phyloP scores from a whole-genome alignment of 92 coral and sea anemone species.

The Diadumene lineata region DNA sequence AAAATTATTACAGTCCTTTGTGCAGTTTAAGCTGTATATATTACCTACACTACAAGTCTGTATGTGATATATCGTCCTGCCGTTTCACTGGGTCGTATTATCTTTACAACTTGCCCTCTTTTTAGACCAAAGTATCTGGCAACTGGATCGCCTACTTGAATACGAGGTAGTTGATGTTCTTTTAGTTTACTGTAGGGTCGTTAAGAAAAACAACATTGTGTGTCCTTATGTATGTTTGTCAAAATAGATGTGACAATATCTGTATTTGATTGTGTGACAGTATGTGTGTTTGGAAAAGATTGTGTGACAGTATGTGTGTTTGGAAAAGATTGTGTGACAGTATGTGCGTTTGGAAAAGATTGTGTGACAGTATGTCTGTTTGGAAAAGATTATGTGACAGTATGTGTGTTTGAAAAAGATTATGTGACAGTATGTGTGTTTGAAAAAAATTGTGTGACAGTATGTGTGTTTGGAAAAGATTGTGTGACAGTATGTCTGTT shows the following conservation, averaged over 20 bases:
- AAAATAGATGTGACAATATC: background rate
- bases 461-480: no score
- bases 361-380: background rate
- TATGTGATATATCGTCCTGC: conserved; percentile 98
- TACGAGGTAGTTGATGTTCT: conserved; percentile 96
- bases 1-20: no score
- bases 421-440: background rate
- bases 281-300: background rate
- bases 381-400: background rate
- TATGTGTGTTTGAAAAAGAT: background rate
- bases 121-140: conserved; percentile 97
- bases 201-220: conserved; percentile 36
- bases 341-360: background rate
- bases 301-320: background rate
- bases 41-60: conserved; percentile 82
- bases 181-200: conserved; percentile 76
- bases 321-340: background rate
- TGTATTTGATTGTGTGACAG: background rate
- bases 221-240: background rate
- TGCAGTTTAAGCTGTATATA: background rate
- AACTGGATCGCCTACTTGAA: conserved; percentile 98
- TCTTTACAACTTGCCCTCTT: conserved; percentile 99
- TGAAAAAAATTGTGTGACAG: background rate
- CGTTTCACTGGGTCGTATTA: conserved; percentile 97
- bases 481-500: no score